Base-by-base conservation (phyloP, 2,113 vertebrate genomes). In the Cercopithecus mona region DNA sequence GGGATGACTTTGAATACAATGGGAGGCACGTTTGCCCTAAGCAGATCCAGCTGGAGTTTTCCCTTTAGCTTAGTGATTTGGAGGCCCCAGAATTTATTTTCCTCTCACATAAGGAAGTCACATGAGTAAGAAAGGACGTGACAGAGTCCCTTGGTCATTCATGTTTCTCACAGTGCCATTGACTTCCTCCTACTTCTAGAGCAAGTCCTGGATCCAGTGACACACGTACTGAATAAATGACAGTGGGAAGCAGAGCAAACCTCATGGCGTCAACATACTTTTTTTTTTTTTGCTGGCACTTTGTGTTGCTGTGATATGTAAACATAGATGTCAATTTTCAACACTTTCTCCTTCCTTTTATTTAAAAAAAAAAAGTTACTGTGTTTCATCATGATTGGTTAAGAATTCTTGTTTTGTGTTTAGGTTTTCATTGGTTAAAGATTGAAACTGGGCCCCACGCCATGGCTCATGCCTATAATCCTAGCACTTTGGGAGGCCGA, bases 331-430 rank as follows among this genome's bases (percentile, higher is more conserved):
- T 40, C 52, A 83, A 40, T 52, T 89, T 90, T 84, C 38, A 82
- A 95, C 80, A 70, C 9, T 48, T 72, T 50, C 18, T 30, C 2
- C 30, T 88, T 90, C 22, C 43, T 94, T 92, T 93, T n/a, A 66
- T 70, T 95, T 61, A 81, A 88, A 78, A 43, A 79, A 48, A 27
- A 25, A 73, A 61, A 35, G 40, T 35, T 57, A 3, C 27, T n/a
- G 14, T 8, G 5, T 64, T 81, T 95, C 66, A 68, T 43, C 5
- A 22, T 22, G 1, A 25, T 32, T 78, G 27, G 13, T 73, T 68
- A 82, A 93, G 82, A 87, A 18, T 32, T 87, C 38, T 25, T 25
- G 8, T 80, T 59, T 94, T 75, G 35, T 91, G 35, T 92, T 40
- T 45, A 85, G n/a, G 76, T 40, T 59, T 95, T 87, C 78, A 64